Evolutionary conservation across 2,113 vertebrate species (phyloP), one percentile per base, ranked within the genome.

Genomic region (Siniperca chuatsi): DNA sequence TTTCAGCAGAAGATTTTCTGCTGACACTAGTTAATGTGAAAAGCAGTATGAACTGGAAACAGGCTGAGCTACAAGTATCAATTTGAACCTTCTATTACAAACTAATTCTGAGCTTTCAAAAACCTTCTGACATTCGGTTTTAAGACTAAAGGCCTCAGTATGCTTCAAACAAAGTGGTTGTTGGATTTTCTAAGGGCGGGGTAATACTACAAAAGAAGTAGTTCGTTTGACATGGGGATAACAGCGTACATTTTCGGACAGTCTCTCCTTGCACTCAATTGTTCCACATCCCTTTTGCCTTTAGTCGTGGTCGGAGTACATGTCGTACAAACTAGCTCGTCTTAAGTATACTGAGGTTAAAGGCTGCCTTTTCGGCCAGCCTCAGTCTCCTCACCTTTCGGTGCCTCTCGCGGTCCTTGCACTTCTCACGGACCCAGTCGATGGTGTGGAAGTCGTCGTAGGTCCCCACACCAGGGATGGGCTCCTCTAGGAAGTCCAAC

Each of bases 391-490:
- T 90, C 96, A 99, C 98, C 97, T 98, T 97, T 88, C 98, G 96
- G 44, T 99, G 98, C 55, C 98, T 95, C 92, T 99, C 98, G 58
- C 98, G 95, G 93, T 99, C 98, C 92, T 99, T 99, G 95, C 98
- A 99, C 81, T 99, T 99, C 92, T 99, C 98, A 21, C 98, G 95
- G 79, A 99, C 98, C 98, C 98, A 99, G 80, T 99, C 98, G 73
- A 99, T 99, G 88, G 98, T 99, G 93, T 99, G 98, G 95, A 99
- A 99, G 94, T 99, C 98, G 89, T 99, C 98, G 0, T 99, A 99
- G 13, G 98, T 99, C 77, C 98, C 98, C 83, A 99, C 98, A 11
- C 98, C 98, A 0, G 98, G 98, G 90, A 99, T 99, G 25, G 98
- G 98, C 89, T 99, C 98, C 91, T 99, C 98, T 86, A 99, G 94